These are phyloP conservation scores for Agrochola litura DNA, from an alignment of 2,888 invertebrate genomes.

Conservation along the genomic window DNA sequence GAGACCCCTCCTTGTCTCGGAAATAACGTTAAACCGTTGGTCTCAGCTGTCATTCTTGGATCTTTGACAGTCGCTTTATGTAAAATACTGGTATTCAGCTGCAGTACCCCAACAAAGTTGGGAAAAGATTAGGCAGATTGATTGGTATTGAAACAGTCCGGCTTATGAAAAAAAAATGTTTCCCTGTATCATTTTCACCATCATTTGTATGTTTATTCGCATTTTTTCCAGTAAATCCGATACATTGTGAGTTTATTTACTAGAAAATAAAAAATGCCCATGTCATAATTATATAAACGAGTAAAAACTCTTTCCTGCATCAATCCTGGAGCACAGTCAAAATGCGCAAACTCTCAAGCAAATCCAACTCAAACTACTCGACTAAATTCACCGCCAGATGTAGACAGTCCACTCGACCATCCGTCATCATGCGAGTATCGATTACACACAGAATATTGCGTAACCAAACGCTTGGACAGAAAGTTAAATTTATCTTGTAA, in stretches of 20 bases:
- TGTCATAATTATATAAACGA: neutral
- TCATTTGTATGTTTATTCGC: neutral
- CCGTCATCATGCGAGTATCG: slow-evolving; percentile 34
- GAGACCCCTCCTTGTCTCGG: too few relatives aligned
- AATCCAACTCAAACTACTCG: neutral
- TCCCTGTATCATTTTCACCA: neutral
- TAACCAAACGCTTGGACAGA: slow-evolving; percentile 48
- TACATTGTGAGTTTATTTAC: neutral
- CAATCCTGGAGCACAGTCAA: neutral
- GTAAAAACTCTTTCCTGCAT: neutral
- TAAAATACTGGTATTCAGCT: too few relatives aligned
- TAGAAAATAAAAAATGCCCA: neutral
- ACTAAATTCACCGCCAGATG: slow-evolving; percentile 34
- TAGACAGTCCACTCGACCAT: slow-evolving; percentile 40
- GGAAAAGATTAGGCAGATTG: too few relatives aligned
- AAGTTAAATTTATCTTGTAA: slow-evolving; percentile 57
- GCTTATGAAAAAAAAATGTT: neutral
- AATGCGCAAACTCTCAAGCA: neutral
- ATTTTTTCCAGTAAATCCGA: neutral
- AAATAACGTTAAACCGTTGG: too few relatives aligned
- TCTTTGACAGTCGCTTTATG: too few relatives aligned
- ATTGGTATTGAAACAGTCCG: neutral
- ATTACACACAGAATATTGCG: slow-evolving; percentile 43
- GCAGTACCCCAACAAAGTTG: too few relatives aligned
- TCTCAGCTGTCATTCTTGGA: too few relatives aligned